A percentile compares a stretch with the other conserved stretches of the same genome.
Conservation (phyloP, 1,140 invertebrate genomes). For the Hylaeus volcanicus region DNA sequence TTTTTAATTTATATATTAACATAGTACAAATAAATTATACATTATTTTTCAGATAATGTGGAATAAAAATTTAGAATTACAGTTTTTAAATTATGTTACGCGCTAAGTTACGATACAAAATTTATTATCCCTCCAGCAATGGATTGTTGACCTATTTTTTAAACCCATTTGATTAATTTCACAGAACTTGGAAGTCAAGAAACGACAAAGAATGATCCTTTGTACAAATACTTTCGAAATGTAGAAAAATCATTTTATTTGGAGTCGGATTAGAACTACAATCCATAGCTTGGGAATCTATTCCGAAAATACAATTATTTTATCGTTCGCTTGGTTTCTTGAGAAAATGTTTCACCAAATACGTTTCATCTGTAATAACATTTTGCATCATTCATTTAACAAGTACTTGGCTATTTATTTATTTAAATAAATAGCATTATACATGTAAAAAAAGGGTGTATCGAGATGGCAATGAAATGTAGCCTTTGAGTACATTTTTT, state of each 20-base stretch:
- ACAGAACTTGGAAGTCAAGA: no score
- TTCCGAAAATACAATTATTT: slow-evolving; percentile 35
- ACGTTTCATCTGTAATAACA: slow-evolving; percentile 3
- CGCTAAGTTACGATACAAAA: slow-evolving; percentile 6
- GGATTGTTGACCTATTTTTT: no score
- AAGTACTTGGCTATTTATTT: slow-evolving; percentile 4
- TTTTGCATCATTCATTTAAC: slow-evolving; percentile 4
- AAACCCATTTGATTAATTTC: no score
- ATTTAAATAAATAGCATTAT: neutral
- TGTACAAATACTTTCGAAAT: no score
- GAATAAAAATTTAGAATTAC: slow-evolving; percentile 13
- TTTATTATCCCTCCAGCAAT: neutral
- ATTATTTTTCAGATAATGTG: slow-evolving; percentile 1
- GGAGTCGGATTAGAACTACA: no score
- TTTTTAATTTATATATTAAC: neutral
- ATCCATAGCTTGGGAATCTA: no score
- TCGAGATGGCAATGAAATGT: neutral
- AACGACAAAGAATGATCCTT: no score
- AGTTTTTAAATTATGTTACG: neutral
- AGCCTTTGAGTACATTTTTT: slow-evolving; percentile 13
- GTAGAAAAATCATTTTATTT: no score
- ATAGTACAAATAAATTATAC: neutral
- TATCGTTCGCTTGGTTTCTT: no score
- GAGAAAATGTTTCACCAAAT: neutral
- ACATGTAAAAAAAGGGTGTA: neutral